A percentile compares a stretch with the other conserved stretches of the same genome.
These are phyloP conservation scores for Nemoura dubitans DNA, from an alignment of 2,888 invertebrate genomes.

Conservation along the genomic window DNA sequence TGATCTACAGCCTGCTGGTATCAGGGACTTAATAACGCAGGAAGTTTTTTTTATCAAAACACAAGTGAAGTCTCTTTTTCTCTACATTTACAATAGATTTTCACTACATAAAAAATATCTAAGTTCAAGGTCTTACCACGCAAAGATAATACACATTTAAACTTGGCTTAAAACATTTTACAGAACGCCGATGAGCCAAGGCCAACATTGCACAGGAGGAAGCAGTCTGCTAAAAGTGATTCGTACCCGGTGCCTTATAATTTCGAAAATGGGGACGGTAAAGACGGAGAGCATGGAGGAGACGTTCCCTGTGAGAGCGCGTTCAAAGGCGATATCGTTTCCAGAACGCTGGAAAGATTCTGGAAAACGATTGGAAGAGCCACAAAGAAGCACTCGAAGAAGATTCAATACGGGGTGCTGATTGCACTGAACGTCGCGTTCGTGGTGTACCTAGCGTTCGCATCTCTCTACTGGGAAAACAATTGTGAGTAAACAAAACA, in stretches of 20 bases:
- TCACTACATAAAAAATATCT: too few species aligned
- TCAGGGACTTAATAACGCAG: too few species aligned
- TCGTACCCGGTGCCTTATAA: neutral
- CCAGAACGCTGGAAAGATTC: neutral
- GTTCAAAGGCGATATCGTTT: conserved; percentile 15
- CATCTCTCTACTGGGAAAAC: conserved; percentile 55
- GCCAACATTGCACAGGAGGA: neutral
- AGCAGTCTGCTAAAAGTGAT: conserved; percentile 9
- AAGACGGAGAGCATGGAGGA: neutral
- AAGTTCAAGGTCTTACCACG: too few species aligned
- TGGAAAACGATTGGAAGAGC: conserved; percentile 20
- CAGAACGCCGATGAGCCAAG: neutral
- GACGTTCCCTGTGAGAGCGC: neutral
- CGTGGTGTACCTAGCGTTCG: conserved; percentile 55
- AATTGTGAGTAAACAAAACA: conserved; percentile 46
- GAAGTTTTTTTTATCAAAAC: too few species aligned
- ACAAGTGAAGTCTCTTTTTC: too few species aligned
- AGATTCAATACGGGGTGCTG: conserved; percentile 50
- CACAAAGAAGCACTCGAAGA: conserved; percentile 31
- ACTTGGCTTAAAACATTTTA: neutral
- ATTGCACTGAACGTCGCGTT: conserved; percentile 53
- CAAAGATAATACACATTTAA: too few species aligned
- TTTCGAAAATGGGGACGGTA: neutral
- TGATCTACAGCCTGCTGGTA: too few species aligned
- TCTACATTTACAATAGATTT: too few species aligned